Evolutionary conservation across 2,888 invertebrate genomes (phyloP).

Genomic region (Yponomeuta evonymella): DNA sequence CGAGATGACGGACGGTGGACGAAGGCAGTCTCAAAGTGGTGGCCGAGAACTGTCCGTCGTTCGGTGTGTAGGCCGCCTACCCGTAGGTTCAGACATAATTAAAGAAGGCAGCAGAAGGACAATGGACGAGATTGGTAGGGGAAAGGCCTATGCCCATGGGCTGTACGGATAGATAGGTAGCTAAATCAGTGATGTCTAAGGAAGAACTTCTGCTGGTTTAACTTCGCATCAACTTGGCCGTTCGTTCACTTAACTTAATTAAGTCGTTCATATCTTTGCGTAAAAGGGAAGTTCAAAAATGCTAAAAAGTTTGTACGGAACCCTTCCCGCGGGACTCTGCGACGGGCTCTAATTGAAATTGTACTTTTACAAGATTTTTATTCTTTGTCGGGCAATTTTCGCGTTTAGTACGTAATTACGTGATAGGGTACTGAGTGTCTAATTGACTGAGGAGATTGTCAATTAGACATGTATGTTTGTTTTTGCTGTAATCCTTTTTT

Average conservation of each 20-base stretch:
- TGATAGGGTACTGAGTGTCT: neutral
- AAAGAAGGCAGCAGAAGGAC: too few species aligned
- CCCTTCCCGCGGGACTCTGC: constrained; percentile 15
- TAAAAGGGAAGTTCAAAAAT: constrained; percentile 43
- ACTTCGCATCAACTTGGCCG: constrained; percentile 23
- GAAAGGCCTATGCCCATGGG: too few species aligned
- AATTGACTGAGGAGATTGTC: too few species aligned
- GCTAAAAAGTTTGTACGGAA: constrained; percentile 35
- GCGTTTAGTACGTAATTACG: constrained; percentile 4
- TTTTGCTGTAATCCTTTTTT: too few species aligned
- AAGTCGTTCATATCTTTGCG: constrained; percentile 35
- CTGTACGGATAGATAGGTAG: too few species aligned
- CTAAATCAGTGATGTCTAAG: neutral
- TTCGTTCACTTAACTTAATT: constrained; percentile 58
- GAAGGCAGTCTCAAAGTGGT: too few species aligned
- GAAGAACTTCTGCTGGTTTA: neutral
- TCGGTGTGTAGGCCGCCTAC: too few species aligned
- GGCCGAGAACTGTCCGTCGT: too few species aligned
- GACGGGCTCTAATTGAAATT: constrained; percentile 19
- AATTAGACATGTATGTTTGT: too few species aligned
- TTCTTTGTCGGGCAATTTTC: constrained; percentile 10
- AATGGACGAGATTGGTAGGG: too few species aligned
- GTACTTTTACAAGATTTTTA: constrained; percentile 17
- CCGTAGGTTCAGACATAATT: too few species aligned
- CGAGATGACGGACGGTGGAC: too few species aligned